phyloP scores from a whole-genome alignment of 2,888 invertebrate genomes.

The Nephrotoma appendiculata region DNA sequence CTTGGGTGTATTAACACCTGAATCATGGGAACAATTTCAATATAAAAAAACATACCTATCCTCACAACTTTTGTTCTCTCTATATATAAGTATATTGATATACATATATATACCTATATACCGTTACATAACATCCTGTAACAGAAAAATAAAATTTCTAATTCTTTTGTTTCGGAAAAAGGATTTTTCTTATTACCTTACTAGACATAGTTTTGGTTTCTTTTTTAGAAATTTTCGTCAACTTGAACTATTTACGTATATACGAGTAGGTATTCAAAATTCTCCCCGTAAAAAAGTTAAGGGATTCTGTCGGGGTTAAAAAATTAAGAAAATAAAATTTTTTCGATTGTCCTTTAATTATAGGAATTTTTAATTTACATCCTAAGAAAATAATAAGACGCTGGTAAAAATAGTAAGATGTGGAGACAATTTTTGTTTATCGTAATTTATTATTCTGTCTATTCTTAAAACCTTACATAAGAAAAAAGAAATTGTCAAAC shows the following conservation, averaged over 20 bases:
- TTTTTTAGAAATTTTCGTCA: neutral
- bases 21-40: conserved; percentile 31
- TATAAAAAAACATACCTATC: conserved; percentile 32
- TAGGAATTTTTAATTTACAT: neutral
- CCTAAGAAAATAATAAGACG: neutral
- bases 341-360: neutral
- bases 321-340: neutral
- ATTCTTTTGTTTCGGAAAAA: neutral
- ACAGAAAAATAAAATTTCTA: neutral
- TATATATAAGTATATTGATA: neutral
- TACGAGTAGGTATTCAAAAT: neutral
- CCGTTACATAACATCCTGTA: neutral
- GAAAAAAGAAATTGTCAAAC: neutral
- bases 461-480: neutral
- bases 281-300: neutral
- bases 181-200: neutral
- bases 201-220: neutral
- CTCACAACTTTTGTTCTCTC: neutral
- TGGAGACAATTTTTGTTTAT: neutral
- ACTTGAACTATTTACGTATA: neutral
- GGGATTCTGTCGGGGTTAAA: neutral
- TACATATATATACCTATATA: neutral
- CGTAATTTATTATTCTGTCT: conserved; percentile 1
- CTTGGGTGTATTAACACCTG: conserved; percentile 33
- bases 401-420: neutral